Conservation (phyloP, 2,797 vertebrate genomes). For the Echiichthys vipera region DNA sequence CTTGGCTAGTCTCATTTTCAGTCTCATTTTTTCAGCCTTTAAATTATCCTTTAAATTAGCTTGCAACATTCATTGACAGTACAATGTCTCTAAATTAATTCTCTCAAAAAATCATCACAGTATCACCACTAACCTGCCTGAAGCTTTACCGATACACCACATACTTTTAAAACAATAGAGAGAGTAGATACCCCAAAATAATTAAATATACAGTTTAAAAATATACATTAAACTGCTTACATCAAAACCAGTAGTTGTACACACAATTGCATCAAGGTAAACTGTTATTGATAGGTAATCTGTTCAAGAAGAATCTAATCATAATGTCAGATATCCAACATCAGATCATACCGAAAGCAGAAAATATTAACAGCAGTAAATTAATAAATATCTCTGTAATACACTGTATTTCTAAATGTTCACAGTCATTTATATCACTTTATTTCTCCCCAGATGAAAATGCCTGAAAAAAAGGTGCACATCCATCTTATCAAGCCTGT, state of each 20-base stretch:
- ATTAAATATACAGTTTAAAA: not conserved
- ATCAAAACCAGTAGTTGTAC: slow-evolving; percentile 20
- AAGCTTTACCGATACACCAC: not conserved
- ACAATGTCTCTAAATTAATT: not conserved
- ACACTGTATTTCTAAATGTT: slow-evolving; percentile 21
- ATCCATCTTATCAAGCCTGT: slow-evolving; percentile 53
- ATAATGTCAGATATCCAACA: slow-evolving; percentile 26
- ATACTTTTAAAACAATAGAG: not conserved
- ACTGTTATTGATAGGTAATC: slow-evolving; percentile 49
- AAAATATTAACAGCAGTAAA: slow-evolving; percentile 9
- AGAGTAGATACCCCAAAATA: not conserved
- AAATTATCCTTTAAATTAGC: slow-evolving; percentile 9
- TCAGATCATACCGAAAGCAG: not conserved
- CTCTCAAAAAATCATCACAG: too few species aligned
- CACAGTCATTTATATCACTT: slow-evolving; percentile 41
- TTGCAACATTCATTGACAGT: slow-evolving; percentile 3
- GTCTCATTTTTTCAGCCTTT: slow-evolving; percentile 8
- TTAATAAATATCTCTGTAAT: slow-evolving; percentile 18
- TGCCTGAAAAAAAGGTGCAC: slow-evolving; percentile 29
- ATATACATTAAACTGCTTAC: not conserved
- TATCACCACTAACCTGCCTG: not conserved
- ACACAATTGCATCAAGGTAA: slow-evolving; percentile 13
- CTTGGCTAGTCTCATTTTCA: slow-evolving; percentile 18
- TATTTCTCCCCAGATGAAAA: slow-evolving; percentile 49
- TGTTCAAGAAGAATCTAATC: slow-evolving; percentile 23